A percentile compares a stretch with the other conserved stretches of the same genome.
phyloP scores from a whole-genome alignment of 1,140 invertebrate species.

The Neodiprion virginianus region DNA sequence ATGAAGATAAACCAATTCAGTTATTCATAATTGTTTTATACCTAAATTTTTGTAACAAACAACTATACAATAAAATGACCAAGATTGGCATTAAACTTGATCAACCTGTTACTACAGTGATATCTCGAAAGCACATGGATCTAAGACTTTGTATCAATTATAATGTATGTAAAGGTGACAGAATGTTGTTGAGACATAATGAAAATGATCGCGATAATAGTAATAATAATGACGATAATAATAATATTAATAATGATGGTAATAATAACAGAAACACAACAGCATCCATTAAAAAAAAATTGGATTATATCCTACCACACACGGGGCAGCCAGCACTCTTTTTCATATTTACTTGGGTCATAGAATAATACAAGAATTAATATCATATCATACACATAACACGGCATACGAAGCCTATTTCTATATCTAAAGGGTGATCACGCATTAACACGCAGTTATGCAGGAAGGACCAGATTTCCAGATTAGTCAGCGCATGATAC shows the following conservation, averaged over 20 bases:
- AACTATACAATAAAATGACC: background rate
- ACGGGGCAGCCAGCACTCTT: background rate
- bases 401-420: conserved; percentile 34
- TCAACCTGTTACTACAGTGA: background rate
- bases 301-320: background rate
- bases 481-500: too few species aligned
- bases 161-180: background rate
- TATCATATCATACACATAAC: conserved; percentile 33
- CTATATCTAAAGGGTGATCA: conserved; percentile 25
- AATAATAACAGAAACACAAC: background rate
- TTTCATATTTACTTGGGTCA: background rate
- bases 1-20: conserved; percentile 11
- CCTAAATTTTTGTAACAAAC: conserved; percentile 22
- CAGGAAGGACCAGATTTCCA: background rate
- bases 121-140: conserved; percentile 1
- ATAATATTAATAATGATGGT: background rate
- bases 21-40: conserved; percentile 12
- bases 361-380: background rate
- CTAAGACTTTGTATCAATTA: background rate
- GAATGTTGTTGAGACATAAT: too few species aligned
- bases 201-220: background rate
- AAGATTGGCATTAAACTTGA: background rate
- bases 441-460: background rate
- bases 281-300: background rate
- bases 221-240: conserved; percentile 5